Conservation (phyloP, 2,113 vertebrate species). For the Tupaia chinensis region DNA sequence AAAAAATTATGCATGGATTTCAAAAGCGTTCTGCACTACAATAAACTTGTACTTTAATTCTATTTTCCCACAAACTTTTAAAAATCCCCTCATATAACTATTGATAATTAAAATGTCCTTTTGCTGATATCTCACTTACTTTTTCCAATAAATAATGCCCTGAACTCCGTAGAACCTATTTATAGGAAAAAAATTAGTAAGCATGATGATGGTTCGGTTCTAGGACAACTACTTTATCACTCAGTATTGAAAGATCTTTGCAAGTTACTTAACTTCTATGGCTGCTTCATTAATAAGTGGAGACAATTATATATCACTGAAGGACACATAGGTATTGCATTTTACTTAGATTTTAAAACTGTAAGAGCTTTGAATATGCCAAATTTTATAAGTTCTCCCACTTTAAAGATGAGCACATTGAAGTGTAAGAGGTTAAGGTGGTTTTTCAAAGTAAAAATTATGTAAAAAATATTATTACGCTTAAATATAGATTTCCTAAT, state of each 20-base stretch:
- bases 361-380: not conserved
- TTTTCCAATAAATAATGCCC: slow-evolving; percentile 22
- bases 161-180: not conserved
- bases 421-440: not conserved
- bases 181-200: not conserved
- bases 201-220: slow-evolving; percentile 17
- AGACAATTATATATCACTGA: not conserved
- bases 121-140: not conserved
- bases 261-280: not conserved
- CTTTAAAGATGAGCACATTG: slow-evolving; percentile 27
- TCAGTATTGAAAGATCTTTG: not conserved
- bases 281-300: not conserved
- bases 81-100: not conserved
- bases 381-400: not conserved
- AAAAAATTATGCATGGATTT: too few species aligned
- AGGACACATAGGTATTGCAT: not conserved
- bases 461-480: not conserved
- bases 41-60: too few species aligned
- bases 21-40: too few species aligned
- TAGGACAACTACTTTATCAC: not conserved
- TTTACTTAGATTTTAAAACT: slow-evolving; percentile 28
- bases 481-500: not conserved
- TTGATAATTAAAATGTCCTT: not conserved
- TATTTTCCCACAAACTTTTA: too few species aligned
- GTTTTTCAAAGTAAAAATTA: not conserved